Evolutionary conservation across 2,888 invertebrate genomes (phyloP).

Genomic region (Nysson spinosus): DNA sequence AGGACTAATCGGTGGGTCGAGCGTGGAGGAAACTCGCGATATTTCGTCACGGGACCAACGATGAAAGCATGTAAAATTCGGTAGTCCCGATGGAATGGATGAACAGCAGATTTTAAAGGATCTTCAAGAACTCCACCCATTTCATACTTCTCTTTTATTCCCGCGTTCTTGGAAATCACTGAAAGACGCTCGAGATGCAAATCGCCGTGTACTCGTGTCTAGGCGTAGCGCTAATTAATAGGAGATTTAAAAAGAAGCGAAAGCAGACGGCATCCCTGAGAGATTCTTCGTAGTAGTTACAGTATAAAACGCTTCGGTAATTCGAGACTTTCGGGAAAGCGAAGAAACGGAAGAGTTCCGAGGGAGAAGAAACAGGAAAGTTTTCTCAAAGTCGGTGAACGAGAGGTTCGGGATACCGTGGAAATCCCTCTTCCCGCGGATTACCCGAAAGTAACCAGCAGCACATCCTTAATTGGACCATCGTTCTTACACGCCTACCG

Average conservation of each 20-base stretch:
- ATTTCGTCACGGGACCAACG: conserved; percentile 14
- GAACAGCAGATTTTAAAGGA: neutral
- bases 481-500: conserved; percentile 52
- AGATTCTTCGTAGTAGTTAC: neutral
- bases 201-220: too few relatives aligned
- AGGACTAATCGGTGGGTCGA: conserved; percentile 34
- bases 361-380: conserved; percentile 30
- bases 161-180: too few relatives aligned
- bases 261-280: neutral
- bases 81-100: neutral
- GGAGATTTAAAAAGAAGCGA: neutral
- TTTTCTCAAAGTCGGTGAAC: conserved; percentile 37
- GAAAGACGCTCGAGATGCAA: too few relatives aligned
- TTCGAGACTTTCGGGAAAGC: conserved; percentile 28
- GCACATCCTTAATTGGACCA: conserved; percentile 59
- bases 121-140: neutral
- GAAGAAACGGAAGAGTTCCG: conserved; percentile 34
- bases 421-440: conserved; percentile 38
- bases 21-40: conserved; percentile 9
- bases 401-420: conserved; percentile 34
- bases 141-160: too few relatives aligned
- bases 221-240: neutral
- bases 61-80: neutral
- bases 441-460: conserved; percentile 50
- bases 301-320: conserved; percentile 30